Base-by-base conservation (phyloP, 2,113 vertebrate species). In the Paradisaea rubra region DNA sequence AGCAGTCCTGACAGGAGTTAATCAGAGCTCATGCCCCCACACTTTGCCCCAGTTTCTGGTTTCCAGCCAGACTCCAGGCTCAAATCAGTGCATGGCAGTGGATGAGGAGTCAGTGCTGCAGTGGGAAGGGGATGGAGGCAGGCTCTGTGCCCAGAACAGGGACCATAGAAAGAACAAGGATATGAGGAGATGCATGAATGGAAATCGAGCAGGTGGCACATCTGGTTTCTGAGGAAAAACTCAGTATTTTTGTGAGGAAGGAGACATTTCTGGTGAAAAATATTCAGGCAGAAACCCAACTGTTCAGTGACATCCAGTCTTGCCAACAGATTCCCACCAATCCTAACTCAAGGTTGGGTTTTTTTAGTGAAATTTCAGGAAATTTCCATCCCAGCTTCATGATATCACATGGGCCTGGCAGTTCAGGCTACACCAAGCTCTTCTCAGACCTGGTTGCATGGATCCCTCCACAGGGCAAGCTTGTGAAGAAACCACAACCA, bases 1-100 rank as follows among this genome's bases (percentile, higher is more conserved):
- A 87, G 39, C 52, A 64, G 13, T 61, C 57, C 83, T 77, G n/a
- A 45, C 37, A 72, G 37, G 65, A 53, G 37, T 42, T 76, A 52
- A 85, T 80, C 66, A 80, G 70, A 92, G 63, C 63, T 85, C 73
- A 56, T 20, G 3, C 16, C 41, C 52, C 23, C 3, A 19, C 3
- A 2, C 53, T 82, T 89, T 77, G 47, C 47, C 42, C 44, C 49
- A 31, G 21, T 68, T 92, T 73, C 50, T 61, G 44, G 37, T 73
- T 84, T 65, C 64, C 77, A 86, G 57, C 7, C 12, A 10, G 57
- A 21, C 63, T 65, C 45, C n/a, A 63, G 77, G 59, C 59, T 73
- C 15, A 57, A 37, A n/a, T 68, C 6, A 1, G 31, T 50, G 56
- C 19, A 0, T 22, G 42, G 15, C 13, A 37, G 50, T 4, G 37